These are phyloP conservation scores for Drosophila siamana DNA, from an alignment of 2,888 invertebrate species.

Conservation along the genomic window DNA sequence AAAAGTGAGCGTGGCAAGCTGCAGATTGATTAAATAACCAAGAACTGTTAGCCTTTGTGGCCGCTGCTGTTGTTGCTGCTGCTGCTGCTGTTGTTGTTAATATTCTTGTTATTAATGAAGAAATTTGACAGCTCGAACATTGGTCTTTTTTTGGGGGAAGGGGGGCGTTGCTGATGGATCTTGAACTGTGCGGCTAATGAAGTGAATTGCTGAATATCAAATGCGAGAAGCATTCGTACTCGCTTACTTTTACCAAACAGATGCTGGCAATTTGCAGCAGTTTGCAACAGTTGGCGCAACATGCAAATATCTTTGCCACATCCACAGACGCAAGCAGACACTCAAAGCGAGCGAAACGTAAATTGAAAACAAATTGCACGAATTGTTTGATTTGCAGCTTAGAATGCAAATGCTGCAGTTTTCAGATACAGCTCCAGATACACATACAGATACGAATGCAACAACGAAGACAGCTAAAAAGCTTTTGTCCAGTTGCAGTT, in stretches of 20 bases:
- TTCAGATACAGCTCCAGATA: constrained; percentile 14
- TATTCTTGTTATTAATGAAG: constrained; percentile 54
- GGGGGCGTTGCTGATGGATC: constrained; percentile 37
- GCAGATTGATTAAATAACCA: constrained; percentile 60
- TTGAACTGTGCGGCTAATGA: constrained; percentile 42
- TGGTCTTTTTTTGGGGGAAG: constrained; percentile 4
- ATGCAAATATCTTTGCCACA: constrained; percentile 45
- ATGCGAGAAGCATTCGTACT: neutral
- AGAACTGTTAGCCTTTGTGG: constrained; percentile 32
- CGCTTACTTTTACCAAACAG: constrained; percentile 46
- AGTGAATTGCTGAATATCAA: constrained; percentile 17
- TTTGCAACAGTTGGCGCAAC: constrained; percentile 63
- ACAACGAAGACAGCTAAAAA: neutral
- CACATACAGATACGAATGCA: neutral
- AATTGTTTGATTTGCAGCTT: constrained; percentile 62
- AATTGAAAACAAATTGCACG: constrained; percentile 73
- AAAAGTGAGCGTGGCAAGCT: constrained; percentile 66
- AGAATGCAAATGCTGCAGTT: constrained; percentile 57
- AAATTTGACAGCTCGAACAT: constrained; percentile 50
- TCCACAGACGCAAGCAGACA: constrained; percentile 39
- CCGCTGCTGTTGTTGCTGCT: constrained; percentile 3
- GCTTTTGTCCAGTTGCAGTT: constrained; percentile 7
- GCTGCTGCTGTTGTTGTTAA: constrained; percentile 3
- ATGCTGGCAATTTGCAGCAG: constrained; percentile 57
- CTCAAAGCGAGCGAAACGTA: constrained; percentile 27